Evolutionary conservation across 2,113 vertebrate genomes (phyloP).

Genomic region (Melanostigma gelatinosum): DNA sequence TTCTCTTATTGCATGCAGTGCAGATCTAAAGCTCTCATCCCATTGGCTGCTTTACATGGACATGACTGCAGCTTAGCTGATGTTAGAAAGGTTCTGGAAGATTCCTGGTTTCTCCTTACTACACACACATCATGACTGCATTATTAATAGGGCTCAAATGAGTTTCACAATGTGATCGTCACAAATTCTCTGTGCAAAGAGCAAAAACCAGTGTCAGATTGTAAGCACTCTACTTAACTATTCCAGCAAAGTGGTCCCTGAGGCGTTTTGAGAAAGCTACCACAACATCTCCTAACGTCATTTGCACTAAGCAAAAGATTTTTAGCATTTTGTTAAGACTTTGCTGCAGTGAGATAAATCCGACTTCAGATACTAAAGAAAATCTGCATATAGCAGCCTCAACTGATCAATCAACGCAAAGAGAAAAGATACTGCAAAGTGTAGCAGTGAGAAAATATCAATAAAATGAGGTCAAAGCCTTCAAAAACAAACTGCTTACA

Average conservation of each 20-base stretch:
- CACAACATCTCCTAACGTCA: conserved; percentile 52
- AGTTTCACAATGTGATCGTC: conserved; percentile 27
- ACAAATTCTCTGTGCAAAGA: conserved; percentile 26
- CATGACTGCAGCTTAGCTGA: neutral
- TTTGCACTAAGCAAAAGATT: conserved; percentile 21
- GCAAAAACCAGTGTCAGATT: conserved; percentile 23
- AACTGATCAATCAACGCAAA: conserved; percentile 2
- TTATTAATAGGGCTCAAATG: conserved; percentile 34
- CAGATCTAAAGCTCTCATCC: conserved; percentile 1
- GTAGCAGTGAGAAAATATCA: conserved; percentile 26
- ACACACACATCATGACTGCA: conserved; percentile 5
- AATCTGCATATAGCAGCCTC: conserved; percentile 8
- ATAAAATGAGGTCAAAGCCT: conserved; percentile 15
- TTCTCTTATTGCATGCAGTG: neutral
- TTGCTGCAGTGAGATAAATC: conserved; percentile 26
- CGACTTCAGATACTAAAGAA: conserved; percentile 19
- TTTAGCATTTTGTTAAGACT: conserved; percentile 27
- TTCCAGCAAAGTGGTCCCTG: conserved; percentile 44
- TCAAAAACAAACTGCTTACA: neutral
- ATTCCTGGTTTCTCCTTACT: neutral
- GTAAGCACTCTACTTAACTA: conserved; percentile 31
- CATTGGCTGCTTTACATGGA: neutral
- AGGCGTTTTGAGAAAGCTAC: conserved; percentile 43
- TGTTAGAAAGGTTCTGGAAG: neutral
- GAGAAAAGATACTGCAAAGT: neutral